Evolutionary conservation across 2,888 invertebrate species (phyloP).

Genomic region (Cheiracanthium punctorium): DNA sequence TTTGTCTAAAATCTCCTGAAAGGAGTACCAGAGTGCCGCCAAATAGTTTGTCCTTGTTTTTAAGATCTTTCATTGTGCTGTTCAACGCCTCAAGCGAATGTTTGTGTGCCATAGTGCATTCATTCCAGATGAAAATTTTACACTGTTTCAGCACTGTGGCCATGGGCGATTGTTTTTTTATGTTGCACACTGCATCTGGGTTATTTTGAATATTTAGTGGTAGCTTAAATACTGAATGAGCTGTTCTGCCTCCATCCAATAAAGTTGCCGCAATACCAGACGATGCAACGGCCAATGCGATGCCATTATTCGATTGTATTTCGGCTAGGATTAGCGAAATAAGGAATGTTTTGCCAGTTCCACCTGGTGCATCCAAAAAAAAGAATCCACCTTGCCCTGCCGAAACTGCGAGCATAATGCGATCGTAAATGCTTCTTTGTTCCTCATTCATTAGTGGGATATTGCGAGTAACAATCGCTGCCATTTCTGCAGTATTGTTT

Average conservation of each 20-base stretch:
- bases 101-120: conserved; percentile 37
- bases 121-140: conserved; percentile 31
- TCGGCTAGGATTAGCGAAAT: neutral
- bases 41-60: neutral
- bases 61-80: conserved; percentile 9
- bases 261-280: conserved; percentile 74
- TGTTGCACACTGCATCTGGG: conserved; percentile 11
- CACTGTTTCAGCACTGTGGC: conserved; percentile 22
- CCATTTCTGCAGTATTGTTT: neutral
- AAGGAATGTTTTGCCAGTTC: conserved; percentile 73
- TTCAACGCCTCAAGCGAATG: conserved; percentile 72
- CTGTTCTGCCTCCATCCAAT: conserved; percentile 76
- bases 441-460: neutral
- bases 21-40: conserved; percentile 52
- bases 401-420: neutral
- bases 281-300: conserved; percentile 75
- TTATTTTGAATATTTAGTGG: conserved; percentile 73
- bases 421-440: conserved; percentile 9
- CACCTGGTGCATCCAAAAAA: conserved; percentile 75
- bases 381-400: conserved; percentile 2
- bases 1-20: conserved; percentile 71
- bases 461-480: neutral
- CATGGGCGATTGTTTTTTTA: conserved; percentile 23
- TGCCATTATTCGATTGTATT: neutral
- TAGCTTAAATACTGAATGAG: conserved; percentile 76